These are phyloP conservation scores for Ifrita kowaldi DNA, from an alignment of 2,113 vertebrate genomes.

Conservation along the genomic window DNA sequence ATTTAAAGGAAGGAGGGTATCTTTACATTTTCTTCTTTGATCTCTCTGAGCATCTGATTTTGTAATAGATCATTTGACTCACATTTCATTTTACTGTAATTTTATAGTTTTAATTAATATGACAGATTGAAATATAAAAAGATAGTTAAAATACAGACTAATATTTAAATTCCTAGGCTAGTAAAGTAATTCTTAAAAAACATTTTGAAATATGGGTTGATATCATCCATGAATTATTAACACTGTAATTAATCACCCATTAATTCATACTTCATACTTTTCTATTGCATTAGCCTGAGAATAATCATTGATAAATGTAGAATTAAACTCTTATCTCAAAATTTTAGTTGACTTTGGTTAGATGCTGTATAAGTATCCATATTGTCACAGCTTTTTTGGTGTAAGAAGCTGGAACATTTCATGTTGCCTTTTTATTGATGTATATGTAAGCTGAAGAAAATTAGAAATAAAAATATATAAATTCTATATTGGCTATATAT, in stretches of 20 bases:
- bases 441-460: not conserved
- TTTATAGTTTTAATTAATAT: not conserved
- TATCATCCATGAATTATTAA: not conserved
- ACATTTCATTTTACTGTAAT: not conserved
- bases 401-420: not conserved
- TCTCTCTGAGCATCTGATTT: not conserved
- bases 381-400: not conserved
- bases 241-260: not conserved
- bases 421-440: not conserved
- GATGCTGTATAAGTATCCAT: not conserved
- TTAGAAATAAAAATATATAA: not conserved
- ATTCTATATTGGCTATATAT: not conserved
- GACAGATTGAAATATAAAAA: conserved; percentile 44
- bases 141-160: not conserved
- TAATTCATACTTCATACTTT: not conserved
- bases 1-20: not conserved
- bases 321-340: not conserved
- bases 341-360: not conserved
- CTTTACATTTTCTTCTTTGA: conserved; percentile 10
- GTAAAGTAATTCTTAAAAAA: not conserved
- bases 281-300: not conserved
- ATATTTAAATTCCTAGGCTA: not conserved
- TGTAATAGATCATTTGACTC: not conserved
- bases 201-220: not conserved
- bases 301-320: not conserved